Evolutionary conservation across 2,113 vertebrate genomes (phyloP), one percentile per base, ranked within the genome.

Genomic region (Alethe diademata): DNA sequence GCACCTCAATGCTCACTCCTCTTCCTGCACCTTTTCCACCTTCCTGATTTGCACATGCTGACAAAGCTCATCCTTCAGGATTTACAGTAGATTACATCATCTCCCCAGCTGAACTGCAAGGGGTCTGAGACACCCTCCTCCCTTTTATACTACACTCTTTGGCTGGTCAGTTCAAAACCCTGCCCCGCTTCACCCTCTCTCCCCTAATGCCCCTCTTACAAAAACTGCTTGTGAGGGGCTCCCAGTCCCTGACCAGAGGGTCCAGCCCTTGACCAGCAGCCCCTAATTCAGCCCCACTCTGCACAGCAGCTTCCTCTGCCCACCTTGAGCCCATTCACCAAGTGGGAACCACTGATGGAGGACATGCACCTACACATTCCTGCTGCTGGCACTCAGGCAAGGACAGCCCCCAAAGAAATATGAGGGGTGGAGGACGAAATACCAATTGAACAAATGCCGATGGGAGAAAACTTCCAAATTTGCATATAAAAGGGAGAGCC

Each of bases 401-500:
- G 60, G 90, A 71, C 70, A 83, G 60, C 60, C 71, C 92, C 72
- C 75, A 58, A 78, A 86, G 50, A 93, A 93, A 87, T 5, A 33
- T 5, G 28, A 62, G 26, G 40, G 62, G 50, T 8, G 38, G 28
- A 22, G 36, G 75, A 60, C 42, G 57, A 65, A 85, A 38, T 64
- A 87, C 87, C 42, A 88, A 78, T 33, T 15, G 38, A 53, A 70
- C 43, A 82, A 94, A 69, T 79, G 86, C 78, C 64, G 48, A 72
- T 29, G 38, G 76, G 83, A 71, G 24, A 75, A 57, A 56, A 74
- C 12, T 60, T 94, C 75, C 80, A 57, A 82, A 93, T 95, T 91
- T 88, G 92, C 70, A 94, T 92, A 90, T 83, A 78, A 93, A 96
- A 95, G 57, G 85, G 73, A 92, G 40, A 96, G 91, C 91, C 94